Evolutionary conservation across 2,888 invertebrate species (phyloP).

Genomic region (Xanthia icteritia): DNA sequence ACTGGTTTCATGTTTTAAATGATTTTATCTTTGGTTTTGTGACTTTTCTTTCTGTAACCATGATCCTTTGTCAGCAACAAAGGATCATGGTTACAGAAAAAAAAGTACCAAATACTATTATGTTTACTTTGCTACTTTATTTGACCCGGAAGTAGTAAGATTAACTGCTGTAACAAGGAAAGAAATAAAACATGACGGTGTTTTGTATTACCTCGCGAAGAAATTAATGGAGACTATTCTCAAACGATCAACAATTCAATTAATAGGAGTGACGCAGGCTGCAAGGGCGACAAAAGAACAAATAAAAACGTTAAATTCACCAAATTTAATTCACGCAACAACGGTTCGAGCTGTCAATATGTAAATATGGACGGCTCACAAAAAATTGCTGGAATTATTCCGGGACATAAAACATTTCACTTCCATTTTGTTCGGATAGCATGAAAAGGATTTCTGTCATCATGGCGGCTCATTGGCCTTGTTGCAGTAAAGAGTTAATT

Average conservation of each 20-base stretch:
- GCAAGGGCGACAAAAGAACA: conserved; percentile 30
- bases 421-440: conserved; percentile 32
- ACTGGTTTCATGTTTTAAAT: neutral
- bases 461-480: neutral
- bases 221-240: neutral
- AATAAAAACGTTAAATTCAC: conserved; percentile 44
- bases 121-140: neutral
- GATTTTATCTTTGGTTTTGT: neutral
- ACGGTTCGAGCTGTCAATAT: conserved; percentile 58
- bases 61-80: no score
- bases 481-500: neutral
- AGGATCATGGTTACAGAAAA: no score
- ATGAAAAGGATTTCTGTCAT: conserved; percentile 39
- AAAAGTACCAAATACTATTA: no score
- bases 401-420: conserved; percentile 45
- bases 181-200: neutral
- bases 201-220: neutral
- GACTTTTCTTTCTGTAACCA: neutral
- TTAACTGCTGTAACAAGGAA: no score
- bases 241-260: conserved; percentile 18
- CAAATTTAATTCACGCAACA: conserved; percentile 60
- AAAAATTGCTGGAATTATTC: conserved; percentile 49
- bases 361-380: conserved; percentile 56
- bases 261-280: conserved; percentile 19
- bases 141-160: no score